Base-by-base conservation (phyloP, 2,888 invertebrate genomes). In the Apotomis betuletana region DNA sequence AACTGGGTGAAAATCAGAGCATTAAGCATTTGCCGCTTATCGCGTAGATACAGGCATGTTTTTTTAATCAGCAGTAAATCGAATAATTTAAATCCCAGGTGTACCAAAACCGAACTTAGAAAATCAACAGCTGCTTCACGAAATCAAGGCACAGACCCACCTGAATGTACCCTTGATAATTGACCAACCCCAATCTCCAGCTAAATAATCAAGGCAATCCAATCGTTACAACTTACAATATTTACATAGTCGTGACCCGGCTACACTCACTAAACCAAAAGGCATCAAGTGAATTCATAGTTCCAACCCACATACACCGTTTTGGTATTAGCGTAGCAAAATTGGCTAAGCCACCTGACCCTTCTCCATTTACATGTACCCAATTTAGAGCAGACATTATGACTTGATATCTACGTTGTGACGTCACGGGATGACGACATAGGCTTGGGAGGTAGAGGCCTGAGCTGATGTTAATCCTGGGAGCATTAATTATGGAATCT, bases 141-240 rank as follows among this genome's bases (percentile, higher is more conserved):
- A 55, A n/a, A 46, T 27, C 46, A 58, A 44, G 13, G 55, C 10
- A 41, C n/a, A 36, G n/a, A 36, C 9, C 27, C n/a, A 9, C 65
- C 61, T 41, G 46, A 71, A 61, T 49, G 51, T 51, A 52, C 60
- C 60, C 54, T 12, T 15, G 64, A 60, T 65, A 71, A 71, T 71
- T 71, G 71, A 71, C 5, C 57, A 57, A 51, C 57, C 57, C 61
- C 15, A 67, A 71, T 62, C 63, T 62, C 62, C 13, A 51, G 67
- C 71, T 58, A 72, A 67, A 68, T 63, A 72, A 68, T 68, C 72
- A 72, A 61, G 58, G 67, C 67, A 63, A 68, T 72, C 67, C 67
- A 67, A 72, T 72, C 63, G 68, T 62, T 72, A 67, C 72, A 72
- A 72, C 67, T 62, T 72, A 67, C 72, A 72, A 72, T 72, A 68